Base-by-base conservation (phyloP, 1,140 invertebrate genomes). In the Euwallacea fornicatus region DNA sequence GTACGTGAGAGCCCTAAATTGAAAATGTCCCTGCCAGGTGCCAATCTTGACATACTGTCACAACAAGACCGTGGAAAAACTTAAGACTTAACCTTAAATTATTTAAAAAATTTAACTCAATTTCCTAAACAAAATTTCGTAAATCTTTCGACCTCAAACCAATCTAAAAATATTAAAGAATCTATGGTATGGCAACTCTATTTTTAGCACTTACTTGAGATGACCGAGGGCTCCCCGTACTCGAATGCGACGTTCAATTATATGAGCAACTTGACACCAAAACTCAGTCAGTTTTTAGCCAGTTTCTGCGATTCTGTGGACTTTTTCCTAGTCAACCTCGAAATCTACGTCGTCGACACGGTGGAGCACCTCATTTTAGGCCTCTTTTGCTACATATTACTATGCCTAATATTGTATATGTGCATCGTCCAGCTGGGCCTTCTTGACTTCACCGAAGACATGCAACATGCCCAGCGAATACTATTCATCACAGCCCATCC, bases 401-500 rank as follows among this genome's bases (percentile, higher is more conserved):
- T 78, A 75, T 82, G 81, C 70, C 61, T 79, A n/a, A 8, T 79
- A 54, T 60, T 81, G 0, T 81, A 81, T 73, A 46, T 76, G 7
- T 61, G 68, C 44, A 76, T 77, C 9, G 71, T 71, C 7, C 58
- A 64, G 59, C 78, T 77, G 75, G 66, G 76, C 15, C 44, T 73
- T 13, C 47, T 81, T 50, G 53, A 54, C 7, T 81, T 78, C 71
- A 72, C 82, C 78, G 13, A 79, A 81, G 56, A 80, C 80, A 21
- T 82, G 79, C 72, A 73, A 73, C 75, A 76, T 46, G 79, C 84
- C 33, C 83, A 83, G 72, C 82, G 91, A 76, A 86, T 96, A 46
- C 81, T 98, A 13, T 80, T 98, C 44, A 88, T 98, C 0, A 93
- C 88, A 10, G 95, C 96, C 21, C 97, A 99, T 86, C 97, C 97